Evolutionary conservation across 1,140 invertebrate species (phyloP).

Genomic region (Brachionus sp.): DNA sequence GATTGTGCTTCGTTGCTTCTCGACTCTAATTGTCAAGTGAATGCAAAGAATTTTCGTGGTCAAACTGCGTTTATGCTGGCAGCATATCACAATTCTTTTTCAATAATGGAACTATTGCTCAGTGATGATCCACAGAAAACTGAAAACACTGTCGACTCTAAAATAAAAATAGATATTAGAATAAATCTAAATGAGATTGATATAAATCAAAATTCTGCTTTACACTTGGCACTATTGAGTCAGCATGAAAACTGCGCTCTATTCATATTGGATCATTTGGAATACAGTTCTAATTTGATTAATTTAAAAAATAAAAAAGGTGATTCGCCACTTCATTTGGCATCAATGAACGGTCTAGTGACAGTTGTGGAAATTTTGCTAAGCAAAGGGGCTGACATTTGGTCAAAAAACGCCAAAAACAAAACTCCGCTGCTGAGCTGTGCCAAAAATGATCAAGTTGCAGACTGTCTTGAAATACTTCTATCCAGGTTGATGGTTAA

Average conservation of each 20-base stretch:
- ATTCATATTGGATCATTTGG: constrained; percentile 8
- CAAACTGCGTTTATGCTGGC: constrained; percentile 35
- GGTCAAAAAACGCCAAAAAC: constrained; percentile 7
- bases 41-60: not conserved
- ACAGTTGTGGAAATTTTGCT: constrained; percentile 35
- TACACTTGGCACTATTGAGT: constrained; percentile 29
- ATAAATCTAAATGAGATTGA: not conserved
- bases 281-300: constrained; percentile 27
- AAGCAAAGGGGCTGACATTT: constrained; percentile 37
- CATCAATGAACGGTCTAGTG: constrained; percentile 66
- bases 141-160: not conserved
- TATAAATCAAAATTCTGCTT: constrained; percentile 3
- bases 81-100: constrained; percentile 22
- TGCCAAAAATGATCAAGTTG: constrained; percentile 42
- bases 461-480: constrained; percentile 28
- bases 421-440: constrained; percentile 20
- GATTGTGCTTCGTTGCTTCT: not conserved
- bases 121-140: constrained; percentile 62
- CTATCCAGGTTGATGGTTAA: not conserved
- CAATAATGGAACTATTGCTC: constrained; percentile 62
- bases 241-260: constrained; percentile 34
- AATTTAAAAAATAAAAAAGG: constrained; percentile 65
- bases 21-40: not conserved
- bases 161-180: not conserved
- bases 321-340: constrained; percentile 84